Evolutionary conservation across 2,888 invertebrate genomes (phyloP).

Genomic region (Trachelus stipa): DNA sequence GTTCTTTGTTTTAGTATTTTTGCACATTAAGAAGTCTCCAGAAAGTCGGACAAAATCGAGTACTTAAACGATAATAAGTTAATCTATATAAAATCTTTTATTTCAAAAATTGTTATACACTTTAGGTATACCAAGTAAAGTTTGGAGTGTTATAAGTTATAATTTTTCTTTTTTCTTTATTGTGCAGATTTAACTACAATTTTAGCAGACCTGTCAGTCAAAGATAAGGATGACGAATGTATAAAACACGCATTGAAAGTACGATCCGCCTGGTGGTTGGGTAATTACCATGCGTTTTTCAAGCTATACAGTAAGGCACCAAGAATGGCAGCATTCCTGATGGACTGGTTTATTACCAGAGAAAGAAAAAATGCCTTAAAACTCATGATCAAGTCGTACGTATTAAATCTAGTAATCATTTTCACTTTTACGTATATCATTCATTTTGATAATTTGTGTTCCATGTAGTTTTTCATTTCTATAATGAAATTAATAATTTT

Average conservation of each 20-base stretch:
- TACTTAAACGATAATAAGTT: background rate
- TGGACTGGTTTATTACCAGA: slow-evolving; percentile 98
- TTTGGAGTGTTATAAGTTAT: slow-evolving; percentile 6
- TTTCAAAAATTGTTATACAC: background rate
- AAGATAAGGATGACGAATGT: slow-evolving; percentile 84
- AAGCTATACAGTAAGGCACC: slow-evolving; percentile 89
- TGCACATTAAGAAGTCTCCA: too few relatives aligned
- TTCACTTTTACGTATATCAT: background rate
- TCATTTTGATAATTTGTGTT: too few relatives aligned
- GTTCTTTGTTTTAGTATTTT: too few relatives aligned
- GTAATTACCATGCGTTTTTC: slow-evolving; percentile 94
- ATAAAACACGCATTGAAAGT: slow-evolving; percentile 89
- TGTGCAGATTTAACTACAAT: slow-evolving; percentile 92
- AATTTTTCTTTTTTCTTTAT: slow-evolving; percentile 38
- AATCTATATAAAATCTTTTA: background rate
- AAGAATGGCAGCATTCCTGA: slow-evolving; percentile 94
- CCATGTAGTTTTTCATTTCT: too few relatives aligned
- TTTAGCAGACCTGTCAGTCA: slow-evolving; percentile 81
- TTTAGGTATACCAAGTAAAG: too few relatives aligned
- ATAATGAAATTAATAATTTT: too few relatives aligned
- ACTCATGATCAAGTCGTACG: slow-evolving; percentile 96
- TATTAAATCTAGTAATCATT: slow-evolving; percentile 64
- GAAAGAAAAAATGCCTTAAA: slow-evolving; percentile 93
- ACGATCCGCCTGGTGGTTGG: slow-evolving; percentile 92
- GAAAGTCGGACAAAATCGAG: too few relatives aligned